Percentiles rank a stretch among this genome's conserved stretches.
These are phyloP conservation scores for Tanypteryx hageni DNA, from an alignment of 2,888 invertebrate genomes.

Conservation along the genomic window DNA sequence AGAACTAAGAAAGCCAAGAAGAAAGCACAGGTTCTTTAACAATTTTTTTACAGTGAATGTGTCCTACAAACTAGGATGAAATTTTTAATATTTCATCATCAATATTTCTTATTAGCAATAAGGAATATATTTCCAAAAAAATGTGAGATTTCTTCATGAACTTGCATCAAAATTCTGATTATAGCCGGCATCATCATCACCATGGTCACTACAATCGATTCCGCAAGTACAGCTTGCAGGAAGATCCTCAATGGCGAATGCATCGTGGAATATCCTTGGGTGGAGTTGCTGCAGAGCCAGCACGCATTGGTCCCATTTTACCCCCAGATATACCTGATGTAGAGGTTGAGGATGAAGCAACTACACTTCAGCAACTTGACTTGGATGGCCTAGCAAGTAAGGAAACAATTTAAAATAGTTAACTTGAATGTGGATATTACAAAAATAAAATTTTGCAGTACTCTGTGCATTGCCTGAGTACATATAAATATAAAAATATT, in stretches of 20 bases:
- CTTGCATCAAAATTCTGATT: slow-evolving; percentile 66
- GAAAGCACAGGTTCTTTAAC: slow-evolving; percentile 67
- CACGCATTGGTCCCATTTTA: slow-evolving; percentile 77
- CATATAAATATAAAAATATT: no score
- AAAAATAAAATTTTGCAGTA: background rate
- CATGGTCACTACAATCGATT: slow-evolving; percentile 81
- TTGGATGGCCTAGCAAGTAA: slow-evolving; percentile 85
- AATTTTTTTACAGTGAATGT: background rate
- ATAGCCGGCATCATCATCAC: slow-evolving; percentile 80
- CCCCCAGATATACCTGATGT: slow-evolving; percentile 77
- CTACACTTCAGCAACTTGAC: slow-evolving; percentile 85
- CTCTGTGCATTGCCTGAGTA: background rate
- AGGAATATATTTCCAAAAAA: no score
- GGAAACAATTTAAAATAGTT: slow-evolving; percentile 69
- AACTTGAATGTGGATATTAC: slow-evolving; percentile 69
- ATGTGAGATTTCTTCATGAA: background rate
- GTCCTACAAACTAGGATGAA: background rate
- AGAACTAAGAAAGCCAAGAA: slow-evolving; percentile 67
- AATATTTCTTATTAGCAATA: no score
- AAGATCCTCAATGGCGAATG: slow-evolving; percentile 79
- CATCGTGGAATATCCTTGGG: slow-evolving; percentile 71
- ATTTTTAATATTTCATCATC: background rate
- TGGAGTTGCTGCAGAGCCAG: slow-evolving; percentile 69
- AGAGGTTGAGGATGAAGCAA: slow-evolving; percentile 80
- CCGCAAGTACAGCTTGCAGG: slow-evolving; percentile 87